phyloP scores from a whole-genome alignment of 2,888 invertebrate genomes.

The Drosophila lutescens region DNA sequence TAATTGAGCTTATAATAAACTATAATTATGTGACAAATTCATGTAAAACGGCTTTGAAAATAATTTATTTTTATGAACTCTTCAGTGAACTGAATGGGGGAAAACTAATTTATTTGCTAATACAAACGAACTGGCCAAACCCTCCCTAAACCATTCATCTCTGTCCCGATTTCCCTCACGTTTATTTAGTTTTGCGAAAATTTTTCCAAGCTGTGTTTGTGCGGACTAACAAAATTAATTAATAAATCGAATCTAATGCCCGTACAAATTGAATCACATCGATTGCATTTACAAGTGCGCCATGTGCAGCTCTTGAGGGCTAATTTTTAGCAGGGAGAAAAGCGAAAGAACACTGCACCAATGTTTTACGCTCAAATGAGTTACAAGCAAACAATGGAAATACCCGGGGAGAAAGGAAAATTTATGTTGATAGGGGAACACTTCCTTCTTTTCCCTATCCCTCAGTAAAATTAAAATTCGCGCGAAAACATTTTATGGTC shows the following conservation, averaged over 20 bases:
- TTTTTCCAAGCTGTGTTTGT: slow-evolving; percentile 15
- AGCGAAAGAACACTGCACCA: slow-evolving; percentile 18
- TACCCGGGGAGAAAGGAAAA: slow-evolving; percentile 28
- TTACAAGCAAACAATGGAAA: slow-evolving; percentile 69
- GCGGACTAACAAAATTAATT: slow-evolving; percentile 59
- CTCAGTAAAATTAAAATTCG: slow-evolving; percentile 65
- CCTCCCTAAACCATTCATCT: slow-evolving; percentile 12
- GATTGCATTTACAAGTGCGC: slow-evolving; percentile 63
- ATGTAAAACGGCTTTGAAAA: slow-evolving; percentile 1
- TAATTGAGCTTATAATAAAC: slow-evolving; percentile 3
- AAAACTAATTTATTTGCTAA: slow-evolving; percentile 4
- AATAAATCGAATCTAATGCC: slow-evolving; percentile 69
- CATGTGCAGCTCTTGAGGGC: slow-evolving; percentile 40
- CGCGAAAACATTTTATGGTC: slow-evolving; percentile 68
- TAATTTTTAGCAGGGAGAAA: slow-evolving; percentile 25
- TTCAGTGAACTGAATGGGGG: neutral
- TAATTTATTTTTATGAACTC: slow-evolving; percentile 4
- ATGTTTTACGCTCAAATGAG: slow-evolving; percentile 73
- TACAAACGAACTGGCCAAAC: neutral
- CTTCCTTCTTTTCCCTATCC: slow-evolving; percentile 11
- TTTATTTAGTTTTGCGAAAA: slow-evolving; percentile 36
- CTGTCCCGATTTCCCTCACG: neutral
- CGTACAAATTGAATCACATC: slow-evolving; percentile 63
- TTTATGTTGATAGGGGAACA: slow-evolving; percentile 21
- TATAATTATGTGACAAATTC: neutral